Evolutionary conservation across 2,797 vertebrate genomes (phyloP).

Genomic region (Coendou prehensilis): DNA sequence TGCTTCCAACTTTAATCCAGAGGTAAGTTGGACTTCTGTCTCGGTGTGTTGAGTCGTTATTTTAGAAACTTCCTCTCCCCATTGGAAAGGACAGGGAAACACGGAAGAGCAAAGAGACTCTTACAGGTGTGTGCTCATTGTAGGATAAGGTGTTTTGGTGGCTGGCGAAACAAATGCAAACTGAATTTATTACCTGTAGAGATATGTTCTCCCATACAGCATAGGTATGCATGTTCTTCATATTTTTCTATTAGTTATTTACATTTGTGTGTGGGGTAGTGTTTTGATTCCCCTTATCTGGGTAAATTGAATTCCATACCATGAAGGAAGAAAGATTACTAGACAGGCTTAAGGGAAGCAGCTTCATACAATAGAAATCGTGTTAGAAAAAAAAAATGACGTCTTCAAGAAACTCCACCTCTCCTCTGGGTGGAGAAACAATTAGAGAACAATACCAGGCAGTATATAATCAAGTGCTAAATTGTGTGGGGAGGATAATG

Average conservation of each 20-base stretch:
- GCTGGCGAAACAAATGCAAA: neutral
- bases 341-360: slow-evolving; percentile 63
- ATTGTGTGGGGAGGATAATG: slow-evolving; percentile 52
- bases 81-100: neutral
- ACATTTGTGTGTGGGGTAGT: neutral
- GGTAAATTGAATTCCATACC: slow-evolving; percentile 51
- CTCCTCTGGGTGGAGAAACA: slow-evolving; percentile 79
- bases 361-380: slow-evolving; percentile 74
- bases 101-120: neutral
- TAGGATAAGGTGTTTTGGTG: neutral
- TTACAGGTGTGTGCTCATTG: neutral
- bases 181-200: neutral
- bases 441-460: slow-evolving; percentile 77
- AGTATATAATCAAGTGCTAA: slow-evolving; percentile 76
- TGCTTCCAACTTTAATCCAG: slow-evolving; percentile 89
- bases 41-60: neutral
- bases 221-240: neutral
- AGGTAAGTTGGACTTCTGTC: neutral
- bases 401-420: slow-evolving; percentile 76
- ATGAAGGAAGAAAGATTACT: slow-evolving; percentile 66
- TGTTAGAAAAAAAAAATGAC: slow-evolving; percentile 56
- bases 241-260: slow-evolving; percentile 34
- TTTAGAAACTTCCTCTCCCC: slow-evolving; percentile 1
- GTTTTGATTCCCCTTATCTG: slow-evolving; percentile 62
- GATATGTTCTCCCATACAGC: neutral